Percentiles rank a stretch among this genome's conserved stretches.
These are phyloP conservation scores for Cossypha polioptera DNA, from an alignment of 2,797 vertebrate species.

Conservation along the genomic window DNA sequence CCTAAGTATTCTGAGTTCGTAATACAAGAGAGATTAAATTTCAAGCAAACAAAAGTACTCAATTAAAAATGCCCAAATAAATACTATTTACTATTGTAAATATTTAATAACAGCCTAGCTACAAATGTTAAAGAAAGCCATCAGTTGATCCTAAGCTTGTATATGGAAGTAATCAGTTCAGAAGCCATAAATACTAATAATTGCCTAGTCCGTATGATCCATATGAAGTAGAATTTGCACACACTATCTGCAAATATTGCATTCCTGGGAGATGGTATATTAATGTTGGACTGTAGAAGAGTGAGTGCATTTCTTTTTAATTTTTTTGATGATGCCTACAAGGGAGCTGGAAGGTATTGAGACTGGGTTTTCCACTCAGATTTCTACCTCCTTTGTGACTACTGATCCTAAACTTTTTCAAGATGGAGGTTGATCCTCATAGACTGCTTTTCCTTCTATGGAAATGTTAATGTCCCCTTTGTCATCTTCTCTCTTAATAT, in stretches of 20 bases:
- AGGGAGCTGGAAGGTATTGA: background rate
- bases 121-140: background rate
- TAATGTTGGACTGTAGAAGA: background rate
- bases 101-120: background rate
- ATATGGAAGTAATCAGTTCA: background rate
- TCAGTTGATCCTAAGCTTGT: background rate
- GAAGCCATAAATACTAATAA: background rate
- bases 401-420: background rate
- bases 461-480: background rate
- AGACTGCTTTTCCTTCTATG: background rate
- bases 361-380: background rate
- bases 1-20: background rate
- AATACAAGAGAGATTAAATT: background rate
- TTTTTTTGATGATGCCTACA: background rate
- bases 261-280: background rate
- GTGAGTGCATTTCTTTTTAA: background rate
- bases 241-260: background rate
- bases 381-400: background rate
- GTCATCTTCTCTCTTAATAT: background rate
- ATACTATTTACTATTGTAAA: background rate
- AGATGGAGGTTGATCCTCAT: background rate
- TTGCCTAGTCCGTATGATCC: background rate
- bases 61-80: background rate
- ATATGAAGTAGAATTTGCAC: background rate
- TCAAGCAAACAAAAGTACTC: background rate